These are phyloP conservation scores for Drosophila fuyamai DNA, from an alignment of 1,140 invertebrate species.

Conservation along the genomic window DNA sequence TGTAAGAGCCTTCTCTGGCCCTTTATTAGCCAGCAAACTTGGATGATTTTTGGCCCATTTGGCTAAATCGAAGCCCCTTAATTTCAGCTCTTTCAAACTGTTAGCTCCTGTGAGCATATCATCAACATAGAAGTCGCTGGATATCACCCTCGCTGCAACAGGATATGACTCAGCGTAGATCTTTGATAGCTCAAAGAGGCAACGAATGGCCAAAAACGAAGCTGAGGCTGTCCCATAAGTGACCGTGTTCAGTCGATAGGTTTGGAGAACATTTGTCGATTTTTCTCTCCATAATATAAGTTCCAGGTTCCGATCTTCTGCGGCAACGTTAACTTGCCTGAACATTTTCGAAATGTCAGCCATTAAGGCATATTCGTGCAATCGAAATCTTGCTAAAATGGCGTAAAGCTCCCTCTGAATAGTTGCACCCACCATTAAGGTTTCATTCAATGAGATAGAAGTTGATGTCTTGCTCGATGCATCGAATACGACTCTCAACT, in stretches of 20 bases:
- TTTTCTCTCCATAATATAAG: conserved; percentile 21
- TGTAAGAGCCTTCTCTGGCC: background rate
- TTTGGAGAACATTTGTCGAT: background rate
- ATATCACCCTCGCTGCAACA: too few species aligned
- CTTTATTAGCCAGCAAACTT: background rate
- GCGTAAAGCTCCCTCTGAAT: too few species aligned
- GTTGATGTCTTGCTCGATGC: conserved; percentile 33
- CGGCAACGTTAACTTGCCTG: conserved; percentile 9
- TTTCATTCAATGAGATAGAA: conserved; percentile 68
- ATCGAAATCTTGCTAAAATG: conserved; percentile 25
- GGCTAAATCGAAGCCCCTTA: background rate
- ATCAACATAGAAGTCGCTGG: too few species aligned
- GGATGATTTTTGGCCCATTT: conserved; percentile 3
- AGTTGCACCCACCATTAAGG: conserved; percentile 69
- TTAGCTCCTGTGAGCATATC: too few species aligned
- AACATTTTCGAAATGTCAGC: conserved; percentile 25
- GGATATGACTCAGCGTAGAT: background rate
- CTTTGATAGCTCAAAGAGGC: conserved; percentile 1
- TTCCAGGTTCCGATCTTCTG: conserved; percentile 10
- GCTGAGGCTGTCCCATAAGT: background rate
- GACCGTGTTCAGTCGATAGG: background rate
- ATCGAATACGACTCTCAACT: conserved; percentile 57
- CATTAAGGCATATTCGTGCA: too few species aligned
- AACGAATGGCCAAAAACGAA: conserved; percentile 4
- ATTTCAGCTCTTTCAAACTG: too few species aligned